Evolutionary conservation across 2,113 vertebrate species (phyloP), one percentile per base, ranked within the genome.

Genomic region (Platysteira castanea): DNA sequence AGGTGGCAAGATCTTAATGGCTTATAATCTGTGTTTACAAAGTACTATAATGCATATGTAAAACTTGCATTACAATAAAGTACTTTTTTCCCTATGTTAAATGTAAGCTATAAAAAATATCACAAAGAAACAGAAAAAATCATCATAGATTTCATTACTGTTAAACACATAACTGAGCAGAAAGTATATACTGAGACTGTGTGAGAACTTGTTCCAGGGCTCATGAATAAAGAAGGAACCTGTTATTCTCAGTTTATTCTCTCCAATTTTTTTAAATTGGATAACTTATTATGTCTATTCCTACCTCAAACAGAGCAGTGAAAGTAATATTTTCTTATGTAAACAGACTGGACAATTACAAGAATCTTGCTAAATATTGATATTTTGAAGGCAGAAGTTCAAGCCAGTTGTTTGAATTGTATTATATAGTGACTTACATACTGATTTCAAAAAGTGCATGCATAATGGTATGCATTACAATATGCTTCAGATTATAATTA

Each of bases 301-400:
- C 26, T 64, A 52, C 31, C n/a, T 90, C 67, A 94, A 87, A 93
- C 24, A 75, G 24, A 91, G 41, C 53, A 75, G 22, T 60, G 57
- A 85, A 95, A 87, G 82, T 60, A 89, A 85, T 33, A 68, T 70
- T 93, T 91, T 84, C 56, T 82, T 87, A 82, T 31, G 59, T 61
- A 93, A 95, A 85, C 30, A 83, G 67, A 57, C 13, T 15, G n/a
- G 37, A 84, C 9, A n/a, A 90, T 85, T 85, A 91, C 41, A 90
- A 15, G 50, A 94, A 88, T 82, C 84, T 84, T 85, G 53, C 27
- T 91, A 91, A 91, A 89, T 93, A 91, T 52, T 91, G 82, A 91
- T 90, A 91, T 71, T 89, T 27, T 71, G 75, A 83, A 85, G 74
- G 49, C 31, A 82, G 56, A 82, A 60, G 67, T 93, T 89, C 47